Conservation (phyloP, 1,140 invertebrate genomes). For the Epicauta chinensis region DNA sequence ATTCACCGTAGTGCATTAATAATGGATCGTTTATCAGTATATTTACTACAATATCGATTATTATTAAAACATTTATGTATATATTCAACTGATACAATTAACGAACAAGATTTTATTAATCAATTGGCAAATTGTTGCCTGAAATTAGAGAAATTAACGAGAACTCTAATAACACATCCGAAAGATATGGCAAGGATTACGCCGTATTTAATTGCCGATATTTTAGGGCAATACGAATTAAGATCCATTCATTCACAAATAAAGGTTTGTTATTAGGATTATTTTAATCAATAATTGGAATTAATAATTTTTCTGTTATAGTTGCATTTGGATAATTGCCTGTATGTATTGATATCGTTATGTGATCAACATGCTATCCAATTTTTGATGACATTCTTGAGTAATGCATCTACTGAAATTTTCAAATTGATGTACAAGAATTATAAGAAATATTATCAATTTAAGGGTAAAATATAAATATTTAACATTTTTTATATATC, state of each 20-base stretch:
- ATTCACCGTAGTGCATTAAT: constrained; percentile 33
- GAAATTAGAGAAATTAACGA: constrained; percentile 35
- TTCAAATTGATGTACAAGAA: constrained; percentile 37
- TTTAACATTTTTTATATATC: neutral
- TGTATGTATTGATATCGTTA: constrained; percentile 31
- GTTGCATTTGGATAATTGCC: constrained; percentile 36
- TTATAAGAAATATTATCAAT: constrained; percentile 41
- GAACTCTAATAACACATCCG: constrained; percentile 26
- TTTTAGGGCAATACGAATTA: constrained; percentile 34
- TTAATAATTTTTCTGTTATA: constrained; percentile 25
- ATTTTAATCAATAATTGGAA: constrained; percentile 7
- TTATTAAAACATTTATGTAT: constrained; percentile 28
- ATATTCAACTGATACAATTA: constrained; percentile 21
- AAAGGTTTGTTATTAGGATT: constrained; percentile 28
- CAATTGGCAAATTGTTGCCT: constrained; percentile 31
- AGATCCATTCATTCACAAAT: constrained; percentile 30
- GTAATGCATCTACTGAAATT: constrained; percentile 36
- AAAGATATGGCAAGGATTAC: constrained; percentile 35
- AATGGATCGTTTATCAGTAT: constrained; percentile 34
- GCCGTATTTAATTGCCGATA: constrained; percentile 36
- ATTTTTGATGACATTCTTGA: constrained; percentile 33
- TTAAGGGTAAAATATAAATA: constrained; percentile 40
- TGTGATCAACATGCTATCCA: constrained; percentile 37
- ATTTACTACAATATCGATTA: constrained; percentile 31
- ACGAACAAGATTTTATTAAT: constrained; percentile 5